Conservation (phyloP, 2,888 invertebrate genomes). For the Balanococcus diminutus region DNA sequence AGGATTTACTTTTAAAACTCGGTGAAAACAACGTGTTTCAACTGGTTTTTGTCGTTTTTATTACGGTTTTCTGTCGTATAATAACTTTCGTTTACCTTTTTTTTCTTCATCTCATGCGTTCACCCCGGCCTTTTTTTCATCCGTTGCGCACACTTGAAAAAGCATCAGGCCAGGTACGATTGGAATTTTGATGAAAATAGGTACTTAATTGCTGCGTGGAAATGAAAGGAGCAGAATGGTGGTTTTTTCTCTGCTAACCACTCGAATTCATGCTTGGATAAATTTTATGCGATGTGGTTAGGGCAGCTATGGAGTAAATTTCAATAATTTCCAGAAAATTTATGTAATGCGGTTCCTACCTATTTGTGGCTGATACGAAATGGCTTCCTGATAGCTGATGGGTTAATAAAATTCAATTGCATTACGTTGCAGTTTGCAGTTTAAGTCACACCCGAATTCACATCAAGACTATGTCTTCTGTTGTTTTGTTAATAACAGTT, state of each 20-base stretch:
- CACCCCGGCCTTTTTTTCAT: not conserved
- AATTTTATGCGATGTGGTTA: not conserved
- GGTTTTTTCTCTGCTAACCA: not conserved
- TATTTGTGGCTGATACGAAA: too few species aligned
- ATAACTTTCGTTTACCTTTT: conserved; percentile 32
- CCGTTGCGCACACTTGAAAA: not conserved
- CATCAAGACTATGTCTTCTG: too few species aligned
- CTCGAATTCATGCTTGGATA: not conserved
- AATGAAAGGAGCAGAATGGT: not conserved
- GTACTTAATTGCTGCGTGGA: not conserved
- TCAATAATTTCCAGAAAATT: not conserved
- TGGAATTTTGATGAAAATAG: conserved; percentile 22
- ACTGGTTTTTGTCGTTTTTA: conserved; percentile 46
- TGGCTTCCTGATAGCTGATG: too few species aligned
- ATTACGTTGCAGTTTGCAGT: too few species aligned
- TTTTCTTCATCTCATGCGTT: not conserved
- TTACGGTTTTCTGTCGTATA: conserved; percentile 30
- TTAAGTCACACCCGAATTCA: too few species aligned
- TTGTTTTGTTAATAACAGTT: too few species aligned
- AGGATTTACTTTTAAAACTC: conserved; percentile 47
- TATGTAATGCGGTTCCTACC: not conserved
- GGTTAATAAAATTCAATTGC: too few species aligned
- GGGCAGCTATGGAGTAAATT: not conserved
- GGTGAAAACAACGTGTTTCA: conserved; percentile 48
- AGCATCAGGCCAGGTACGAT: not conserved